Evolutionary conservation across 2,113 vertebrate species (phyloP).

Genomic region (Myiopsitta monachus): DNA sequence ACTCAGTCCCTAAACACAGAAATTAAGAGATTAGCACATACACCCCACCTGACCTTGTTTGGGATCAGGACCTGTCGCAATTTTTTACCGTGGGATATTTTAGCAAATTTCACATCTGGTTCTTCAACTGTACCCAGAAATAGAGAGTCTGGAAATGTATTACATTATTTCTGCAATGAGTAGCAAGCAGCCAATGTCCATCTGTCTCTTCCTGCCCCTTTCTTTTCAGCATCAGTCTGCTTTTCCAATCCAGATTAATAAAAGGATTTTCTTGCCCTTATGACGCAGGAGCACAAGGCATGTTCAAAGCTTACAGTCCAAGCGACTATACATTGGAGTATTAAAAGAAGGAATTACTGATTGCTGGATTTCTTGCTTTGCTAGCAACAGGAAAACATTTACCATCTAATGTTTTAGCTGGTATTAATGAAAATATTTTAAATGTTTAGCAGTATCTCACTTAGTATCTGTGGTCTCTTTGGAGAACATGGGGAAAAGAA

Average conservation of each 20-base stretch:
- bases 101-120: neutral
- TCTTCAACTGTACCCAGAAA: neutral
- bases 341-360: neutral
- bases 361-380: neutral
- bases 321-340: neutral
- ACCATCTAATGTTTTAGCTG: neutral
- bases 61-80: neutral
- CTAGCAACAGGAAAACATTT: neutral
- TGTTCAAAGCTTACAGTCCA: neutral
- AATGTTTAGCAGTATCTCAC: neutral
- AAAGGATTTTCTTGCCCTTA: slow-evolving; percentile 33
- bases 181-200: neutral
- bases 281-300: neutral
- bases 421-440: neutral
- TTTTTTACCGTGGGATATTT: neutral
- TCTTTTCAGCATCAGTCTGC: neutral
- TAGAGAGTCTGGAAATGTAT: neutral
- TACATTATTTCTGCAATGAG: neutral
- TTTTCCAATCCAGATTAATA: neutral
- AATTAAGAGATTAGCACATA: neutral
- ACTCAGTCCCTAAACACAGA: neutral
- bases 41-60: neutral
- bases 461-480: neutral
- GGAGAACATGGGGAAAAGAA: neutral
- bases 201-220: slow-evolving; percentile 3